Conservation (phyloP, 2,888 invertebrate species). For the Campoplex nolae region DNA sequence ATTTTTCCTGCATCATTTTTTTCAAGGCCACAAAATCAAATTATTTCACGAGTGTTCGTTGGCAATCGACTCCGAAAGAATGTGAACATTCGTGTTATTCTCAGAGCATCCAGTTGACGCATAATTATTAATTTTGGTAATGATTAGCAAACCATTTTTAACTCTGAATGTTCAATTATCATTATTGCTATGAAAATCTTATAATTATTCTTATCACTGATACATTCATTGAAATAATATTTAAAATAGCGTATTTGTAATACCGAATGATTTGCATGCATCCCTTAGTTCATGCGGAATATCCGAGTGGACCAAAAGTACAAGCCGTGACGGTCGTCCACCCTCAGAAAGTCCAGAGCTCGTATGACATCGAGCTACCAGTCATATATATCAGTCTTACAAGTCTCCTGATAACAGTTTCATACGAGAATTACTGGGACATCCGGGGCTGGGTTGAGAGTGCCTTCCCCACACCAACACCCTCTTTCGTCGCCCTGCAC, state of each 20-base stretch:
- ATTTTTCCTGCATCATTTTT: not conserved
- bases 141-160: not conserved
- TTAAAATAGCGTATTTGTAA: constrained; percentile 6
- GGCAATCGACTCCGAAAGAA: not conserved
- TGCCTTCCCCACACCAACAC: constrained; percentile 71
- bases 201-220: not conserved
- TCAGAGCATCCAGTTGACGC: not conserved
- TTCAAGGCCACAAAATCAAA: not conserved
- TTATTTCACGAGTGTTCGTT: not conserved
- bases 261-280: constrained; percentile 7
- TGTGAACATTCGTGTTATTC: not conserved
- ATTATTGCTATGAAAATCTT: not conserved
- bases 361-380: constrained; percentile 63
- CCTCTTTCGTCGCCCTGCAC: constrained; percentile 7
- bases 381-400: constrained; percentile 77
- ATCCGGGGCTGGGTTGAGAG: constrained; percentile 60
- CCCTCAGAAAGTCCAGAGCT: constrained; percentile 58
- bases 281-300: constrained; percentile 6
- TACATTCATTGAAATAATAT: not conserved
- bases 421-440: constrained; percentile 76
- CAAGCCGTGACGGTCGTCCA: constrained; percentile 54
- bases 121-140: too few relatives aligned
- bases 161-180: not conserved
- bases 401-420: constrained; percentile 78
- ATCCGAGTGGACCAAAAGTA: constrained; percentile 44